phyloP scores from a whole-genome alignment of 1,140 invertebrate genomes.

The Ditylenchus dipsaci region DNA sequence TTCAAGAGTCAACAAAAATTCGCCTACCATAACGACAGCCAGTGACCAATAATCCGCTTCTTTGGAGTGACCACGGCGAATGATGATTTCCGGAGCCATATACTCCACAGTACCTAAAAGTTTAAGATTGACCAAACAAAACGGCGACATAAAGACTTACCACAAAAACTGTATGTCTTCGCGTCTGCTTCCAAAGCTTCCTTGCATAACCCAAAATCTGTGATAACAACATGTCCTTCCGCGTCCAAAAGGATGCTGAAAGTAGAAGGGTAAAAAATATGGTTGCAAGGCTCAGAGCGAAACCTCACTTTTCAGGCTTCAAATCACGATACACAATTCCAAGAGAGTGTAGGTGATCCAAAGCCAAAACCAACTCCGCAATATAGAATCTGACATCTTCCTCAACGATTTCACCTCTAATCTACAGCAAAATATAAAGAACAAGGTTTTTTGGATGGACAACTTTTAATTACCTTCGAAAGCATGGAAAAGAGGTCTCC shows the following conservation, averaged over 20 bases:
- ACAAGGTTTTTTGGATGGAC: conserved; percentile 29
- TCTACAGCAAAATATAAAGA: conserved; percentile 74
- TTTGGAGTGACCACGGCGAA: conserved; percentile 91
- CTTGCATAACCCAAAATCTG: conserved; percentile 97
- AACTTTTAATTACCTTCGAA: conserved; percentile 69
- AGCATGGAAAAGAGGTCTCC: conserved; percentile 96
- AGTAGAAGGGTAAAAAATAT: not conserved
- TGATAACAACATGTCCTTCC: conserved; percentile 92
- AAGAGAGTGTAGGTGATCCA: conserved; percentile 89
- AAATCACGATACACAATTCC: conserved; percentile 97
- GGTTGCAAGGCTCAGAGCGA: not conserved
- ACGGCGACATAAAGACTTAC: not conserved
- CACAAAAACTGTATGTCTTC: conserved; percentile 61
- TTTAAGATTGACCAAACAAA: not conserved
- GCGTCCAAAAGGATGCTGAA: conserved; percentile 82
- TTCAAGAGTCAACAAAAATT: conserved; percentile 14
- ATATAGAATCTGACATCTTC: conserved; percentile 99
- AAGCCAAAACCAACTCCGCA: conserved; percentile 90
- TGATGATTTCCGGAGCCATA: conserved; percentile 96
- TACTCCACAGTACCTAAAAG: conserved; percentile 66
- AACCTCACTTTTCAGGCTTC: conserved; percentile 86
- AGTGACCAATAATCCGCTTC: conserved; percentile 99
- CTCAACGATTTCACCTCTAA: conserved; percentile 75
- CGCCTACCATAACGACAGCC: conserved; percentile 83
- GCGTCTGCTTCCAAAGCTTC: conserved; percentile 76